Evolutionary conservation across 1,140 invertebrate species (phyloP).

Genomic region (Solenopsis fugax): DNA sequence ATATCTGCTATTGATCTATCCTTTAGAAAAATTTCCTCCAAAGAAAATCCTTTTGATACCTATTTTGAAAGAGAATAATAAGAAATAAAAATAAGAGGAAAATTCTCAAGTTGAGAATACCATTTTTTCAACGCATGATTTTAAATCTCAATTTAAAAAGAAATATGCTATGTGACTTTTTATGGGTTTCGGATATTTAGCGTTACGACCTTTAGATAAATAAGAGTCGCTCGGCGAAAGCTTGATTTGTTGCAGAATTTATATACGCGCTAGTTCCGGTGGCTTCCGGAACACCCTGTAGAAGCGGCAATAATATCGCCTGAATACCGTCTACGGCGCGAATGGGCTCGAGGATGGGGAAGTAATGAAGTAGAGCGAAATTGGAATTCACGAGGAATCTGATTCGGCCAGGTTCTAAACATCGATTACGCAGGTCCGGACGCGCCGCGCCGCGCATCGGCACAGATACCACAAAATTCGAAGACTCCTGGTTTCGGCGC

Average conservation of each 20-base stretch:
- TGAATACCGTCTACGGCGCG: constrained; percentile 44
- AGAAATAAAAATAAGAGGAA: too few relatives aligned
- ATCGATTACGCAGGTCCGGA: constrained; percentile 54
- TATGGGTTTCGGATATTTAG: neutral
- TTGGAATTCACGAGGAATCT: constrained; percentile 67
- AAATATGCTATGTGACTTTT: neutral
- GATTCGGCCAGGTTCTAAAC: constrained; percentile 59
- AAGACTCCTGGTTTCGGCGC: constrained; percentile 31
- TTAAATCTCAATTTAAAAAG: neutral
- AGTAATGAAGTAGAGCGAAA: constrained; percentile 68
- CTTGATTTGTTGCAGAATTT: neutral
- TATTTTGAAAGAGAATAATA: too few relatives aligned
- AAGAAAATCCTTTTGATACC: too few relatives aligned
- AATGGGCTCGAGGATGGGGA: constrained; percentile 39
- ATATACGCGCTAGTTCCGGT: too few relatives aligned
- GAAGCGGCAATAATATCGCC: neutral
- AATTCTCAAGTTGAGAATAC: too few relatives aligned
- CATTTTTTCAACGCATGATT: neutral
- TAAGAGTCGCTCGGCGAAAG: neutral
- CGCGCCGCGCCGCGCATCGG: neutral
- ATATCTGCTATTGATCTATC: too few relatives aligned
- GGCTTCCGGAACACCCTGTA: neutral
- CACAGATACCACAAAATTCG: constrained; percentile 52
- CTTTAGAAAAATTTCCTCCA: too few relatives aligned
- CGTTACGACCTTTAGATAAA: neutral